A percentile compares a stretch with the other conserved stretches of the same genome.
These are phyloP conservation scores for Drosophila vallismaia DNA, from an alignment of 2,888 invertebrate genomes.

Conservation along the genomic window DNA sequence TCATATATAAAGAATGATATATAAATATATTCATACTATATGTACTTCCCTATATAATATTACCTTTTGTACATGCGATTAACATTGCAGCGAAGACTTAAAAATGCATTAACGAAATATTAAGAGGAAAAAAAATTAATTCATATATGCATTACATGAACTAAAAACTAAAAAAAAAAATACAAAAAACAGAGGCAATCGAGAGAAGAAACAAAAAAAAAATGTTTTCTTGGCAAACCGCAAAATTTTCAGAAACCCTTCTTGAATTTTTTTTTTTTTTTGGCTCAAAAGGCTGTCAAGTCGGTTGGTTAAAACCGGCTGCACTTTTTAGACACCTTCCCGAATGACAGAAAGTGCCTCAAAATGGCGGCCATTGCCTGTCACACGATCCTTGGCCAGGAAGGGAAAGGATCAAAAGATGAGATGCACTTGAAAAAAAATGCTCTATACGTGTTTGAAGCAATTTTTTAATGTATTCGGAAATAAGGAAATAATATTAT, in stretches of 20 bases:
- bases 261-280: neutral
- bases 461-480: neutral
- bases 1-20: too few relatives aligned
- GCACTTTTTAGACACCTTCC: conserved; percentile 64
- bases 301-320: conserved; percentile 49
- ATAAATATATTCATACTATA: neutral
- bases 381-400: conserved; percentile 29
- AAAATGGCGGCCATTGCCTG: conserved; percentile 60
- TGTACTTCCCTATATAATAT: conserved; percentile 22
- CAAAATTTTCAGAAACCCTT: conserved; percentile 68
- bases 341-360: conserved; percentile 20
- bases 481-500: neutral
- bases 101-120: conserved; percentile 64
- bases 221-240: conserved; percentile 71
- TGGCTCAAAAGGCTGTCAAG: conserved; percentile 3
- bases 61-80: conserved; percentile 15
- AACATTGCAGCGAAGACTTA: conserved; percentile 67
- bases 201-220: conserved; percentile 21
- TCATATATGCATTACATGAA: conserved; percentile 60
- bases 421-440: neutral
- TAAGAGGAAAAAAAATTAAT: conserved; percentile 56
- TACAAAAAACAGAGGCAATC: conserved; percentile 6
- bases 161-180: conserved; percentile 51
- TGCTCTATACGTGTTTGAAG: too few relatives aligned
- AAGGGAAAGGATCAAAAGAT: conserved; percentile 16